Evolutionary conservation across 1,140 invertebrate genomes (phyloP).

Genomic region (Agrypnia vestita): DNA sequence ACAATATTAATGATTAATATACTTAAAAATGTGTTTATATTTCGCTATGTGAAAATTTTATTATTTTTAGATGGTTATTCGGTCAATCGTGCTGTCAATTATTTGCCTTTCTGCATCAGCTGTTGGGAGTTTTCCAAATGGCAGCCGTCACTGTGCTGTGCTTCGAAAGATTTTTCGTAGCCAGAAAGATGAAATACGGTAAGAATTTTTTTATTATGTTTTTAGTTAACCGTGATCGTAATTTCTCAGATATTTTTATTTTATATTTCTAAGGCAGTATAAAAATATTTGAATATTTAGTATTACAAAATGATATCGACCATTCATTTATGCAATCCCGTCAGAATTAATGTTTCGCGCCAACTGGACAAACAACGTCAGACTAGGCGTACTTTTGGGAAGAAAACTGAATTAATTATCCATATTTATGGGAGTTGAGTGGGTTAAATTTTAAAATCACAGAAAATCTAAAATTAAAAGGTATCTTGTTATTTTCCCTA

Average conservation of each 20-base stretch:
- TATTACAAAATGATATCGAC: too few relatives aligned
- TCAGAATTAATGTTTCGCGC: too few relatives aligned
- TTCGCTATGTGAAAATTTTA: constrained; percentile 21
- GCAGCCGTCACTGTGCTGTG: constrained; percentile 68
- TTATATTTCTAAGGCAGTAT: too few relatives aligned
- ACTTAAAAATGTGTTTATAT: constrained; percentile 5
- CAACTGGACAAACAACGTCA: too few relatives aligned
- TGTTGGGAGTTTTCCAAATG: constrained; percentile 73
- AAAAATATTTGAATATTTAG: too few relatives aligned
- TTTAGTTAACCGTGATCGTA: too few relatives aligned
- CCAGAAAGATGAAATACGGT: constrained; percentile 69
- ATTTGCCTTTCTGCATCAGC: constrained; percentile 72
- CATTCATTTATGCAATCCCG: too few relatives aligned
- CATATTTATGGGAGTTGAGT: neutral
- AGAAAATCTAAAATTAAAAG: too few relatives aligned
- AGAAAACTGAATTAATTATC: constrained; percentile 9
- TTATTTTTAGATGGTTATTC: constrained; percentile 71
- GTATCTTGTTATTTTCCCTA: too few relatives aligned
- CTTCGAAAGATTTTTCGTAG: constrained; percentile 70
- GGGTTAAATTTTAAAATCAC: neutral
- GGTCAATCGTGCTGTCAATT: constrained; percentile 70
- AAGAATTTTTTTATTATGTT: constrained; percentile 27
- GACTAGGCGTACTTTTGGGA: neutral
- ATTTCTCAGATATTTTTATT: too few relatives aligned
- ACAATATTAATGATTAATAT: too few relatives aligned